A percentile compares a stretch with the other conserved stretches of the same genome.
phyloP scores from a whole-genome alignment of 2,888 invertebrate species.

The Lasiommata megera region DNA sequence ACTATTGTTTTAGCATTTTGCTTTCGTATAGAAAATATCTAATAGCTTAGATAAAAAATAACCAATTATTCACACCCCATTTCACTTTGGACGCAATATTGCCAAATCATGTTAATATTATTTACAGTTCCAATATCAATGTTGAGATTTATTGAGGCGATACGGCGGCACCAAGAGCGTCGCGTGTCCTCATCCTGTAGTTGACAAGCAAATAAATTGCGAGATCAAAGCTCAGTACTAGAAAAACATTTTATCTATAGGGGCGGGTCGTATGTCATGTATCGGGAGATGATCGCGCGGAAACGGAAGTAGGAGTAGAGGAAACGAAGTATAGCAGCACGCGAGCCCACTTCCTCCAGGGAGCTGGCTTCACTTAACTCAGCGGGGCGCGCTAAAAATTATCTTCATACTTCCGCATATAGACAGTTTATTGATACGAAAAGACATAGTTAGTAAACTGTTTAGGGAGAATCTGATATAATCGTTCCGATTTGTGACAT shows the following conservation, averaged over 20 bases:
- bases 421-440: constrained; percentile 5
- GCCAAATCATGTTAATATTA: constrained; percentile 37
- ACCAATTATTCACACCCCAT: constrained; percentile 17
- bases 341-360: constrained; percentile 68
- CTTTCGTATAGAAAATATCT: too few relatives aligned
- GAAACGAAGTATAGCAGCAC: constrained; percentile 73
- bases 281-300: constrained; percentile 53
- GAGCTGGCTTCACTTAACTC: constrained; percentile 75
- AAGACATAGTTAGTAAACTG: background rate
- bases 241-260: constrained; percentile 60
- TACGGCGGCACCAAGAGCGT: constrained; percentile 39
- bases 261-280: constrained; percentile 56
- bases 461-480: background rate
- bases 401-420: constrained; percentile 25
- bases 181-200: constrained; percentile 76
- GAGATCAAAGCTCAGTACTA: constrained; percentile 64
- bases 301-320: constrained; percentile 73
- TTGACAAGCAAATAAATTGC: constrained; percentile 79
- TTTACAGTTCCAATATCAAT: constrained; percentile 31
- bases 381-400: constrained; percentile 57
- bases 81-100: constrained; percentile 24
- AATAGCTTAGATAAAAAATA: background rate
- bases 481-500: background rate
- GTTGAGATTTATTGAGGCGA: constrained; percentile 49
- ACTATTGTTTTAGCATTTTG: too few relatives aligned